Evolutionary conservation across 2,797 vertebrate genomes (phyloP), one percentile per base, ranked within the genome.

Genomic region (Microtus agrestis): DNA sequence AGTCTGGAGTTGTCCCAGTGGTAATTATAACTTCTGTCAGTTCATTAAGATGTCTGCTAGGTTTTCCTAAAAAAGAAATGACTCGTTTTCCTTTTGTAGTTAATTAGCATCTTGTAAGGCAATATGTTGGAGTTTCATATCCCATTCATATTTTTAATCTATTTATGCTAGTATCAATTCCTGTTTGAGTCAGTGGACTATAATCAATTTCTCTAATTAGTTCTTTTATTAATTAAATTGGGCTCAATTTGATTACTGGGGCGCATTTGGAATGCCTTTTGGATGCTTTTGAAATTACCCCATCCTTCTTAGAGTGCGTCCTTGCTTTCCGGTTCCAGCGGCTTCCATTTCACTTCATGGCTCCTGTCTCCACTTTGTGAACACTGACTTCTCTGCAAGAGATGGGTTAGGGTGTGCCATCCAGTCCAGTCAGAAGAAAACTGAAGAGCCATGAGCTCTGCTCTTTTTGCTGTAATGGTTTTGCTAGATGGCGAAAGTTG

Each of bases 31-130:
- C 54, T 71, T 94, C 67, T 90, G 0, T 71, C 84, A 54, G 77
- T 67, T 54, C 37, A 31, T 59, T 69, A 78, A 54, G 56, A n/a
- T 37, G 10, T 87, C 81, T 61, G 48, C 23, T n/a, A 54, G n/a
- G 34, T 90, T 61, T 87, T 71, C 92, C 54, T 37, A 84, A 17
- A 93, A 95, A 67, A 46, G 61, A 84, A 67, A 77, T 89, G 86
- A 59, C 63, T 92, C n/a, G 40, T 69, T 87, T 91, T 87, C 11
- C 46, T 25, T 89, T 89, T 82, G 56, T 79, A 63, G 11, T 93
- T 77, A 76, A 51, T 87, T 74, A 74, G 54, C 25, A 48, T 92
- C 90, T 94, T 90, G 43, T 84, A n/a, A 6, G 31, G 63, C 51
- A 56, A 59, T 73, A 78, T 71, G 48, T 74, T 82, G 40, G 78